phyloP scores from a whole-genome alignment of 1,140 invertebrate genomes.

The Aphelenchoides fujianensis region DNA sequence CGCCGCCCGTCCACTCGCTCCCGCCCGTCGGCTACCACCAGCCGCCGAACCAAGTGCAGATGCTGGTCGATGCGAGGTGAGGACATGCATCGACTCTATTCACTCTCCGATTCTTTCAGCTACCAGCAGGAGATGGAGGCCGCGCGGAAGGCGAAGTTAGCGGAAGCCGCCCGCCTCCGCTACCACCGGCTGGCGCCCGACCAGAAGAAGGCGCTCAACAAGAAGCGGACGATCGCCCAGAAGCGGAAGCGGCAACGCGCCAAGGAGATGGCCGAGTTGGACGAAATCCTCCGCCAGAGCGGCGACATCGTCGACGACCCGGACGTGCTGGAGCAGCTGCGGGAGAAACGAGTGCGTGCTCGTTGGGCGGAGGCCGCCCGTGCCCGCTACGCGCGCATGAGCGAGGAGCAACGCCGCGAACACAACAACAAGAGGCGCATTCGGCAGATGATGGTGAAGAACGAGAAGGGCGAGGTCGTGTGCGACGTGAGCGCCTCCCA shows the following conservation, averaged over 20 bases:
- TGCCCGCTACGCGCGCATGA: slow-evolving; percentile 25
- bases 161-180: slow-evolving; percentile 18
- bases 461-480: slow-evolving; percentile 32
- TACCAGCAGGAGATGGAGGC: slow-evolving; percentile 37
- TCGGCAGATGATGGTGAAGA: slow-evolving; percentile 38
- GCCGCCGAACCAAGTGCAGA: neutral
- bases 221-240: slow-evolving; percentile 42
- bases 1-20: slow-evolving; percentile 8
- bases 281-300: slow-evolving; percentile 36
- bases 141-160: slow-evolving; percentile 29
- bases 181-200: slow-evolving; percentile 40
- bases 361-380: slow-evolving; percentile 46
- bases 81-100: neutral
- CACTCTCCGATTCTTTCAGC: slow-evolving; percentile 5
- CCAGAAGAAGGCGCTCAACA: slow-evolving; percentile 42
- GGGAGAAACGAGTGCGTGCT: slow-evolving; percentile 44
- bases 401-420: slow-evolving; percentile 36
- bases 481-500: slow-evolving; percentile 20
- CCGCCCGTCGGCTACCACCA: neutral
- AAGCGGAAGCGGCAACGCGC: slow-evolving; percentile 46
- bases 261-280: slow-evolving; percentile 44
- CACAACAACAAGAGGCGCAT: slow-evolving; percentile 44
- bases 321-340: slow-evolving; percentile 40
- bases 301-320: slow-evolving; percentile 46
- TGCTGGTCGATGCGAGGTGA: neutral